These are phyloP conservation scores for Pediacus dermestoides DNA, from an alignment of 2,888 invertebrate genomes.

Conservation along the genomic window DNA sequence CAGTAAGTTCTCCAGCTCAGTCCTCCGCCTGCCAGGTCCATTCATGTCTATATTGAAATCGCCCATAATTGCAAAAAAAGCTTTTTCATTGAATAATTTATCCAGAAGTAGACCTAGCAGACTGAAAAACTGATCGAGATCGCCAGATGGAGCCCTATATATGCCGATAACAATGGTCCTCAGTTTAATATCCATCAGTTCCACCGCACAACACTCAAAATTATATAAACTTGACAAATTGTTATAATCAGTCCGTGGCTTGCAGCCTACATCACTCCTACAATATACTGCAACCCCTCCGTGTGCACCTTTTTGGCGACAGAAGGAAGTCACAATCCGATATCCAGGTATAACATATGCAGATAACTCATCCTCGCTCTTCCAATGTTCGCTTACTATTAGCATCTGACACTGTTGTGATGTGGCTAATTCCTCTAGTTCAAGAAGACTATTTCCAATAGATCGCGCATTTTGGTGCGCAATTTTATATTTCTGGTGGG, in stretches of 20 bases:
- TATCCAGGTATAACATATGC: not conserved
- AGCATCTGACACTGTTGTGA: not conserved
- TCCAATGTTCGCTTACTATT: slow-evolving; percentile 1
- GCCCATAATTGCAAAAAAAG: not conserved
- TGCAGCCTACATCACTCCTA: not conserved
- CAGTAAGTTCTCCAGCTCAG: not conserved
- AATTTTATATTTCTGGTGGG: slow-evolving; percentile 2
- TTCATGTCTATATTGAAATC: slow-evolving; percentile 5
- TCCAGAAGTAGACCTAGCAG: not conserved
- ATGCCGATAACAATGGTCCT: not conserved
- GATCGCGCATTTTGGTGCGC: slow-evolving; percentile 3
- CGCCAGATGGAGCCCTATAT: not conserved
- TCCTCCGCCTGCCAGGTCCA: not conserved
- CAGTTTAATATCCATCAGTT: not conserved
- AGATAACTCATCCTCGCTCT: slow-evolving; percentile 2
- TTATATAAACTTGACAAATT: not conserved
- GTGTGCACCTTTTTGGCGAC: slow-evolving; percentile 1
- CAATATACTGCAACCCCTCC: slow-evolving; percentile 2
- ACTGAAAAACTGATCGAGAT: not conserved
- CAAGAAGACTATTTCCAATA: slow-evolving; percentile 1
- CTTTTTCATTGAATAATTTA: slow-evolving; percentile 3
- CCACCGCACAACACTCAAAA: slow-evolving; percentile 4
- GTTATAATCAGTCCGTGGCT: slow-evolving; percentile 2
- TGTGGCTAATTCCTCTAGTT: slow-evolving; percentile 1
- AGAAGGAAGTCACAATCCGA: not conserved